phyloP scores from a whole-genome alignment of 2,113 vertebrate genomes.

The Cinclus mexicanus region DNA sequence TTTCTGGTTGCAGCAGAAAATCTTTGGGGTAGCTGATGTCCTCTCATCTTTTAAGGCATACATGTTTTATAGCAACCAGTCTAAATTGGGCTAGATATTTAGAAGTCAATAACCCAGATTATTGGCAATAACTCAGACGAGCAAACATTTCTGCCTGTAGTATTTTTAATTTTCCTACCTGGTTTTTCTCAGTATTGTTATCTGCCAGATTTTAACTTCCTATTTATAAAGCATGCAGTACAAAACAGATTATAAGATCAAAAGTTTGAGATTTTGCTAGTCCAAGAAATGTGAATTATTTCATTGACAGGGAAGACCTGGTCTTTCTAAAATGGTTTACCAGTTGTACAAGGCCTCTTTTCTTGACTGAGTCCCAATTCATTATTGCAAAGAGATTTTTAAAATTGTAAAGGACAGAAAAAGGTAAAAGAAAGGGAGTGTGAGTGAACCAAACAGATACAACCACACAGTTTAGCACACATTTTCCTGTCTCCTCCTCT shows the following conservation, averaged over 20 bases:
- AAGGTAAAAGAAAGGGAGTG: background rate
- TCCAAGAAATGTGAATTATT: background rate
- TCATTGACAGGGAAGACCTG: background rate
- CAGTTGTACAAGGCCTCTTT: background rate
- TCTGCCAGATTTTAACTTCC: background rate
- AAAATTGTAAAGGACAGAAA: background rate
- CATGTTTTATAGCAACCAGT: background rate
- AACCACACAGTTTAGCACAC: background rate
- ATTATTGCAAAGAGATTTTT: background rate
- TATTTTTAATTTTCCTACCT: background rate
- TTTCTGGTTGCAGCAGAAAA: background rate
- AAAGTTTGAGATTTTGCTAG: background rate
- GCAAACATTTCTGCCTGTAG: background rate
- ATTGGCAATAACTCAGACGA: background rate
- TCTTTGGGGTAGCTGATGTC: fast-evolving
- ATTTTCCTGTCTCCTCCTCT: background rate
- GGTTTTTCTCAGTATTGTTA: background rate
- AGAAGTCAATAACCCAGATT: background rate
- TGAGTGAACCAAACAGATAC: background rate
- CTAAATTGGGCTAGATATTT: background rate
- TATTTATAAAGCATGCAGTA: background rate
- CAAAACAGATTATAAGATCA: background rate
- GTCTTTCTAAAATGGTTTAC: background rate
- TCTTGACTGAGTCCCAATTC: background rate
- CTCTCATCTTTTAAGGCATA: background rate